Base-by-base conservation (phyloP, 2,888 invertebrate genomes). In the Scotopteryx bipunctaria region DNA sequence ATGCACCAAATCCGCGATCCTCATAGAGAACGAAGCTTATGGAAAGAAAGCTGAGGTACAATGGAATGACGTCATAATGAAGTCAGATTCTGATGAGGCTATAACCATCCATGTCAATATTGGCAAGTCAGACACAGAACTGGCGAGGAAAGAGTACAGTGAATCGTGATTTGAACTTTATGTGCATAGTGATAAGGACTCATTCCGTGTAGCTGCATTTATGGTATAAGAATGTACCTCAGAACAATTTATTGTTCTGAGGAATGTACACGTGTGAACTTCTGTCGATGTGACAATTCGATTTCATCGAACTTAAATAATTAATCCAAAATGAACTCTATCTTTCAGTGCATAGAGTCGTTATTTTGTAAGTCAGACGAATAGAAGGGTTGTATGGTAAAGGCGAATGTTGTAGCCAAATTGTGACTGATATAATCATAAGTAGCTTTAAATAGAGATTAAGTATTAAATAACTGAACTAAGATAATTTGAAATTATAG, bases 51-150 rank as follows among this genome's bases (percentile, higher is more conserved):
- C 89, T 0, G 89, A 91, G 61, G 81, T 90, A 0, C 88, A 90
- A 62, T 90, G 89, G 87, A 86, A 81, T 44, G 89, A 91, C 59
- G 77, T 86, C 0, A 74, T 87, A 1, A 74, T 87, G 74, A 89
- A 89, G 56, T 78, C 88, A 0, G 88, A 89, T n/a, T 78, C 66
- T 6, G 89, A 90, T 51, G 90, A 90, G 70, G 83, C 90, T 5
- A 87, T 90, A 13, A 90, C 89, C 1, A 89, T 90, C 27, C 90
- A 90, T 58, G 90, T 90, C 0, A 88, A 88, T 57, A 87, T 90
- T 40, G 83, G 79, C 1, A 88, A 86, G 71, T 73, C 86, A 25
- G 82, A 85, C 17, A 53, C 69, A 1, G 80, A 80, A 27, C 44
- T 66, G 19, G 33, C 61, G 6, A 73, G 78, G 33, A 85, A 81